Evolutionary conservation across 2,888 invertebrate species (phyloP), one percentile per base, ranked within the genome.

Genomic region (Hyppa rectilinea): DNA sequence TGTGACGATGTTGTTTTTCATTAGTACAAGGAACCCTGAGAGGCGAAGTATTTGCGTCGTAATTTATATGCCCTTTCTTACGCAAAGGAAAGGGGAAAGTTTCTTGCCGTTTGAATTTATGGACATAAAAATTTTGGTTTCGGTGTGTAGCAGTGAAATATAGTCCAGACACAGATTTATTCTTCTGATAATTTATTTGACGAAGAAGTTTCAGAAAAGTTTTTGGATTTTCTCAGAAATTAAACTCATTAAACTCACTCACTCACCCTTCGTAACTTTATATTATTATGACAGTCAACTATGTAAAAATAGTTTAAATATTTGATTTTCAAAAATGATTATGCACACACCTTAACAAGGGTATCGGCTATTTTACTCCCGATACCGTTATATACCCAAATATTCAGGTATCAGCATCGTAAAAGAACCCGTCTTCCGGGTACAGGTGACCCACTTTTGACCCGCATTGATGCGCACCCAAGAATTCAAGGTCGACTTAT

Each of bases 1-100:
- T 77, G 85, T 88, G 88, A 89, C 86, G 84, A 87, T 87, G 87
- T 90, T 91, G 91, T 92, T 93, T 91, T 92, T 92, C 90, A 88
- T 89, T 90, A 87, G 82, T 75, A 76, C 72, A 80, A 73, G 75
- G 85, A 87, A 83, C 82, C 82, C 74, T 73, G 80, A 85, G 80
- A 82, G 83, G 78, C 79, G 66, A 83, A 83, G 84, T 86, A 87
- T 88, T 89, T 88, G 77, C 77, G 70, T 68, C 75, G 85, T 91
- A 90, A 91, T 92, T 92, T 92, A 92, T 90, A 89, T 88, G 87
- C 87, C 84, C 87, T 89, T 88, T 87, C 87, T 85, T 86, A 84
- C 79, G 81, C 65, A 84, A 89, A 68, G 81, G 77, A 84, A 88
- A 82, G 85, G 85, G 81, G 82, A 88, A 90, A 89, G 85, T 90